Evolutionary conservation across 2,888 invertebrate genomes (phyloP).

Genomic region (Troides helena): DNA sequence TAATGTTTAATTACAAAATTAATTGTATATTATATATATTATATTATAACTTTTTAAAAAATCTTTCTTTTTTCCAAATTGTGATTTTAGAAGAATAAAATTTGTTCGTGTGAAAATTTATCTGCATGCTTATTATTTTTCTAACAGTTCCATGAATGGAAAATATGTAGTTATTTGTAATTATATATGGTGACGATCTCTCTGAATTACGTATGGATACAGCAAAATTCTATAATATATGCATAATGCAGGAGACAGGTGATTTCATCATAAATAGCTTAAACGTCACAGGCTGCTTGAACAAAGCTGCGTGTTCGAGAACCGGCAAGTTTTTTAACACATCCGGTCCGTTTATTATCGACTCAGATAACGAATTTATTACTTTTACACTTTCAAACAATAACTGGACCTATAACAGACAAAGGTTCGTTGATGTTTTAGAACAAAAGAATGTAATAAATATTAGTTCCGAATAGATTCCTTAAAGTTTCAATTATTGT

Average conservation of each 20-base stretch:
- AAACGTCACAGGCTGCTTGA: neutral
- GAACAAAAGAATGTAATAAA: neutral
- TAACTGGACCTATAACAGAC: constrained; percentile 12
- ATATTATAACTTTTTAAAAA: neutral
- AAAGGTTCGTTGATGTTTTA: constrained; percentile 23
- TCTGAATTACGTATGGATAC: neutral
- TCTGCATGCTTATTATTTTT: too few species aligned
- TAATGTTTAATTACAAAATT: neutral
- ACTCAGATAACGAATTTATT: constrained; percentile 27
- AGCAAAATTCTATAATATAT: neutral
- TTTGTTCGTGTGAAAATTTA: too few species aligned
- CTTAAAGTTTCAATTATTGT: too few species aligned
- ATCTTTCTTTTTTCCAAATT: neutral
- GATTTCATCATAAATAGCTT: constrained; percentile 15
- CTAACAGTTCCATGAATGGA: too few species aligned
- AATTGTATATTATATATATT: neutral
- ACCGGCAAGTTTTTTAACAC: constrained; percentile 25
- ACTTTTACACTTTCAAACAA: constrained; percentile 28
- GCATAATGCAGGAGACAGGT: constrained; percentile 16
- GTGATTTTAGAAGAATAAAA: too few species aligned
- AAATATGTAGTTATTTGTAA: neutral
- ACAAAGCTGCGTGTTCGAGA: constrained; percentile 23
- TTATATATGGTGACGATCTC: neutral
- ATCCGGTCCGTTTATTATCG: constrained; percentile 29
- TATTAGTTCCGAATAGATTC: too few species aligned